Evolutionary conservation across 2,888 invertebrate genomes (phyloP).

Genomic region (Pristionchus maxplancki): DNA sequence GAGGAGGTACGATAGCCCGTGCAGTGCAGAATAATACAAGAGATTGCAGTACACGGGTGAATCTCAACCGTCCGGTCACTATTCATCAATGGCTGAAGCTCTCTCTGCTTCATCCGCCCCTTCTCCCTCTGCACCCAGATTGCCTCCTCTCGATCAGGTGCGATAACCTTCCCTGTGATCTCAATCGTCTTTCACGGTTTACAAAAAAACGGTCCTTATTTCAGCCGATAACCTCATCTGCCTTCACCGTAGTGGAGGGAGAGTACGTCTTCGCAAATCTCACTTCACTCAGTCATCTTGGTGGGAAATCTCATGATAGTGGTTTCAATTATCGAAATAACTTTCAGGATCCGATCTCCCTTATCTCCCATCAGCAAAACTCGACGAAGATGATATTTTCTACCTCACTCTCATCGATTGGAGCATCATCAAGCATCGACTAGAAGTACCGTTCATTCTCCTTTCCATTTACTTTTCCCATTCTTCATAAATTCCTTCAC

Average conservation of each 20-base stretch:
- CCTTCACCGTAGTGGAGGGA: conserved; percentile 59
- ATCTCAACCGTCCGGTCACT: conserved; percentile 18
- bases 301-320: conserved; percentile 10
- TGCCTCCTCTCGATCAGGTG: conserved; percentile 1
- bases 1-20: conserved; percentile 2
- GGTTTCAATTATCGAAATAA: background rate
- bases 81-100: conserved; percentile 15
- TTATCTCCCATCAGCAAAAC: conserved; percentile 43
- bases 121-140: background rate
- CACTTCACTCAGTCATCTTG: conserved; percentile 65
- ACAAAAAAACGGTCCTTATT: too few relatives aligned
- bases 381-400: conserved; percentile 51
- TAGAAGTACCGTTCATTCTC: conserved; percentile 49
- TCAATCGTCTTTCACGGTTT: too few relatives aligned
- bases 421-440: conserved; percentile 49
- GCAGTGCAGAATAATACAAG: background rate
- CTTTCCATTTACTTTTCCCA: too few relatives aligned
- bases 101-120: conserved; percentile 25
- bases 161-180: background rate
- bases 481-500: background rate
- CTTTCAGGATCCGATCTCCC: conserved; percentile 49
- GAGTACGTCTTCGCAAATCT: conserved; percentile 64
- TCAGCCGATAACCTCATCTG: conserved; percentile 39
- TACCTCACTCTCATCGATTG: conserved; percentile 54
- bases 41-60: background rate